Percentiles rank a stretch among this genome's conserved stretches.
Evolutionary conservation across 53 echinoderm and acorn worm genomes (phyloP).

Genomic region (Apostichopus leukothele): DNA sequence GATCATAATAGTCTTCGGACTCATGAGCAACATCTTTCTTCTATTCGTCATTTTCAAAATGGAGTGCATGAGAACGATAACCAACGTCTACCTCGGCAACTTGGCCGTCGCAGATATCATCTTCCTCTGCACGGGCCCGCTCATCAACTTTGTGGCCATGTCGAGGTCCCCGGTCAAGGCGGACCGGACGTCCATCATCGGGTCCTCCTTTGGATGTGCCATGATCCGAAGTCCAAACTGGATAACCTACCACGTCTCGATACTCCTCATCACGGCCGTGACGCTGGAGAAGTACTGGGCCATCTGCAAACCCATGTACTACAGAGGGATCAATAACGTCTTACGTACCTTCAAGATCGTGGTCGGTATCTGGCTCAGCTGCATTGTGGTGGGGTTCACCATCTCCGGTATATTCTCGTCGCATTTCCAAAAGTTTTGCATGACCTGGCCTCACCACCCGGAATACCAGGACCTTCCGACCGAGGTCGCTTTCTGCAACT

Average conservation of each 20-base stretch:
- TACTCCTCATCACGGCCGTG: slow-evolving; percentile 50
- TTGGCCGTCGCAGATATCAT: slow-evolving; percentile 58
- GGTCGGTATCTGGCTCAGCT: slow-evolving; percentile 37
- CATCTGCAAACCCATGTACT: slow-evolving; percentile 58
- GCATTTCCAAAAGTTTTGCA: neutral
- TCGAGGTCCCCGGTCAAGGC: slow-evolving; percentile 37
- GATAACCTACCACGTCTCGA: slow-evolving; percentile 45
- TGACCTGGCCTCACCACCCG: slow-evolving; percentile 28
- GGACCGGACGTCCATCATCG: neutral
- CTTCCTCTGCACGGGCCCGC: slow-evolving; percentile 29
- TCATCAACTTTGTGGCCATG: slow-evolving; percentile 20
- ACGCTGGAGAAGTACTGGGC: slow-evolving; percentile 62
- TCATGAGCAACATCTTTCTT: slow-evolving; percentile 49
- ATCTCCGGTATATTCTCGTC: slow-evolving; percentile 32
- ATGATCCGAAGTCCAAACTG: neutral
- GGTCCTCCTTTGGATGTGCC: slow-evolving; percentile 17
- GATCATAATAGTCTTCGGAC: slow-evolving; percentile 45
- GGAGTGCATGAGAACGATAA: slow-evolving; percentile 54
- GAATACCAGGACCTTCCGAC: slow-evolving; percentile 16
- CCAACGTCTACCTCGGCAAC: slow-evolving; percentile 57
- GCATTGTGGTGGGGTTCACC: slow-evolving; percentile 46
- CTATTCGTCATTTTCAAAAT: slow-evolving; percentile 57
- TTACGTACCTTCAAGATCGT: slow-evolving; percentile 49
- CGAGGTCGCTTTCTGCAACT: neutral
- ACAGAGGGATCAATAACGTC: slow-evolving; percentile 48